A percentile compares a stretch with the other conserved stretches of the same genome.
These are phyloP conservation scores for Morone saxatilis DNA, from an alignment of 2,113 vertebrate genomes.

Conservation along the genomic window DNA sequence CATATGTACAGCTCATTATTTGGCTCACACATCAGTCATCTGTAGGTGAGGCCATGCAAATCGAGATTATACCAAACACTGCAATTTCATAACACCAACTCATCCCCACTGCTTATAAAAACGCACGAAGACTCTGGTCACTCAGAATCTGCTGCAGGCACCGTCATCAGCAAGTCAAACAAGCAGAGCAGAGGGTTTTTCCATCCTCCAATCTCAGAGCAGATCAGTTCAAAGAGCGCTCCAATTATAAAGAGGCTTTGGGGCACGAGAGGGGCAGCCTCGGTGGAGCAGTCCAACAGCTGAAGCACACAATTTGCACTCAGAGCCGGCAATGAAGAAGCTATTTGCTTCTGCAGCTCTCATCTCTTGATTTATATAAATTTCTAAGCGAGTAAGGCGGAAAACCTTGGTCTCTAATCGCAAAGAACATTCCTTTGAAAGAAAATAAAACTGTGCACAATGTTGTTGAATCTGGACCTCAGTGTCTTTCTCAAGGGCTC, in stretches of 20 bases:
- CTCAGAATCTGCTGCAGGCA: constrained; percentile 39
- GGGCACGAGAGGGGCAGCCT: constrained; percentile 31
- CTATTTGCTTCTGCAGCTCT: constrained; percentile 28
- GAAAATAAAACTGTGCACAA: neutral
- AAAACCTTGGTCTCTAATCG: neutral
- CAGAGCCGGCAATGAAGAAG: constrained; percentile 38
- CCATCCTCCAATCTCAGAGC: constrained; percentile 57
- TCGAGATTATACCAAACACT: neutral
- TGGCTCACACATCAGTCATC: neutral
- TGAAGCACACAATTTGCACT: constrained; percentile 48
- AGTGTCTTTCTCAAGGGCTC: neutral
- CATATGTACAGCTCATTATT: neutral
- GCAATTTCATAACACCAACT: neutral
- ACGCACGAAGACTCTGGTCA: constrained; percentile 6
- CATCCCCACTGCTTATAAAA: constrained; percentile 16
- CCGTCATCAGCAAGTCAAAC: constrained; percentile 52
- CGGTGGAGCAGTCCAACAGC: constrained; percentile 17
- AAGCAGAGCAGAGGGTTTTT: constrained; percentile 47
- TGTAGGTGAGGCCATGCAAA: constrained; percentile 26
- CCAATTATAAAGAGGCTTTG: constrained; percentile 71
- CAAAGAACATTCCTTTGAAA: neutral
- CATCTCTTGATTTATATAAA: constrained; percentile 25
- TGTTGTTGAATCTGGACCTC: neutral
- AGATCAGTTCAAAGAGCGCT: constrained; percentile 64
- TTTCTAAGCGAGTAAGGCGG: neutral